Evolutionary conservation across 2,888 invertebrate genomes (phyloP), one percentile per base, ranked within the genome.

Genomic region (Thereva unica): DNA sequence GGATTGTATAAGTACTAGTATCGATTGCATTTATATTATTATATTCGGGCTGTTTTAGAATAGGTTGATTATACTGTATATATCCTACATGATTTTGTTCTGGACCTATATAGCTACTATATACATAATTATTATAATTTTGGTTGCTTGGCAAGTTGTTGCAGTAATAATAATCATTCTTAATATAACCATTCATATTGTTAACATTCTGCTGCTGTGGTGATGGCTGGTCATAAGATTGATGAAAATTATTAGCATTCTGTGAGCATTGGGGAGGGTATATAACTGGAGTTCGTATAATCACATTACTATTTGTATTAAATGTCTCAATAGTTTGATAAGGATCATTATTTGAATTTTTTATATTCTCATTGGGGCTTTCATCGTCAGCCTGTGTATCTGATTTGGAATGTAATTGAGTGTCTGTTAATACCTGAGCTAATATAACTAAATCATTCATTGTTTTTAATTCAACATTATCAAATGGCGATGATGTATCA

Each of bases 381-480:
- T 23, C 23, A 8, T 9, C 12, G 2, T 47, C 40, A 6, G 45
- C 38, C 6, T 54, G 42, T 41, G 59, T 45, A 38, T 35, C 54
- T 63, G 70, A 66, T 66, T 59, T 68, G 73, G 73, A 71, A 72
- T 72, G 73, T 70, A 52, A 69, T 65, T 72, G 72, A 67, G 78
- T 77, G 70, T 78, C 76, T 76, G 76, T 86, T 79, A 88, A 77
- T 53, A 94, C 92, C 80, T 92, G 90, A 9, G 94, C 94, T 71
- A 96, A 82, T 77, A 93, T 88, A 80, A 93, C 94, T 85, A 95
- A 88, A 76, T 95, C 95, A 82, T 96, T 95, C 68, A 96, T 90
- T 49, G 93, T 92, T 81, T 95, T 93, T 63, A 96, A 80, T 82
- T 93, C 95, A 81, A 94, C 89, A 82, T 92, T 93, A 82, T 96